A percentile compares a stretch with the other conserved stretches of the same genome.
Conservation (phyloP, 2,888 invertebrate species). For the Leptopilina myrica region DNA sequence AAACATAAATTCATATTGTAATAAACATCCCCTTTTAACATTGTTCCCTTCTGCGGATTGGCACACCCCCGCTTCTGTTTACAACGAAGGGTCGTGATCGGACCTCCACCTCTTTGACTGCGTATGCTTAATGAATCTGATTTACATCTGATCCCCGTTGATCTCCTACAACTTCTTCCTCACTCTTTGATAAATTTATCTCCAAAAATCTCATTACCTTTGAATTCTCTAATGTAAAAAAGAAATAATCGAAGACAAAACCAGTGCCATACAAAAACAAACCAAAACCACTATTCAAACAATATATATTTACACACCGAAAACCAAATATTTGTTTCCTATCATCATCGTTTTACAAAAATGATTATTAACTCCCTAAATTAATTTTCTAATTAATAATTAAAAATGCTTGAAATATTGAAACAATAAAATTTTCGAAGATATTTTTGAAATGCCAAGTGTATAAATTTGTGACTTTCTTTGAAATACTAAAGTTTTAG, state of each 20-base stretch:
- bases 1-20: not conserved
- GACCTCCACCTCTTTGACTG: constrained; percentile 44
- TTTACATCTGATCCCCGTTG: constrained; percentile 75
- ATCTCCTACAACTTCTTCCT: constrained; percentile 55
- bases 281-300: no score
- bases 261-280: not conserved
- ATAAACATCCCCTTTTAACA: not conserved
- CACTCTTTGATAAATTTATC: constrained; percentile 16
- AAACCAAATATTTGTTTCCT: no score
- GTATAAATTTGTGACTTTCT: no score
- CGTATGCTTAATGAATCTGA: constrained; percentile 71
- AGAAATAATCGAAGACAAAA: no score
- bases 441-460: no score
- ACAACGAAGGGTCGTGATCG: constrained; percentile 46
- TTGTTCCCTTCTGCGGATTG: constrained; percentile 7
- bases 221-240: not conserved
- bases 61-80: constrained; percentile 47
- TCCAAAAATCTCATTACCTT: not conserved
- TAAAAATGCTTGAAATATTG: no score
- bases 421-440: no score
- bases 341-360: no score
- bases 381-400: no score
- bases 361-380: no score
- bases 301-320: no score
- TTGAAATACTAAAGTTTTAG: no score